phyloP scores from a whole-genome alignment of 2,113 vertebrate species.

The Okapia johnstoni region DNA sequence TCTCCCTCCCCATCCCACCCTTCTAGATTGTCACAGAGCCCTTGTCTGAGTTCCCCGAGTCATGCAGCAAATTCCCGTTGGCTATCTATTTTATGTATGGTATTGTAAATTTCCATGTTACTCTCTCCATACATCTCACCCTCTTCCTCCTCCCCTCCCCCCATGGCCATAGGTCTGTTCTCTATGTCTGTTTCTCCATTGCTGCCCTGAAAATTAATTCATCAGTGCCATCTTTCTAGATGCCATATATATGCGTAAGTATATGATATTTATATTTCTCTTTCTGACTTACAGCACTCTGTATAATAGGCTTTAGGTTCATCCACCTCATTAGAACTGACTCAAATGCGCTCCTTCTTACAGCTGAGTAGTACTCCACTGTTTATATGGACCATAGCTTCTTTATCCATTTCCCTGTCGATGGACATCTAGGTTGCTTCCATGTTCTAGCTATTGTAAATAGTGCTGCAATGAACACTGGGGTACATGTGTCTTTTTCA shows the following conservation, averaged over 20 bases:
- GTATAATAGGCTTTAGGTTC: not conserved
- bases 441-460: not conserved
- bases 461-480: not conserved
- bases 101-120: not conserved
- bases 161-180: not conserved
- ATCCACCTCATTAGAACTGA: not conserved
- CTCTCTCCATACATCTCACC: not conserved
- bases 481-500: not conserved
- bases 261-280: not conserved
- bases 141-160: not conserved
- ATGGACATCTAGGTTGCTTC: not conserved
- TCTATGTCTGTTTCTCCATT: not conserved
- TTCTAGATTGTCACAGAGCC: not conserved
- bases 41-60: not conserved
- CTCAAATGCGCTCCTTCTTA: not conserved
- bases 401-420: not conserved
- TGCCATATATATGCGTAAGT: not conserved
- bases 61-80: not conserved
- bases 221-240: not conserved
- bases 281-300: not conserved
- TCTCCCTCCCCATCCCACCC: not conserved
- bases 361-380: not conserved
- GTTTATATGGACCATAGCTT: not conserved
- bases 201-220: not conserved
- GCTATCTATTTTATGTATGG: not conserved